Evolutionary conservation across 2,113 vertebrate species (phyloP).

Genomic region (Galemys pyrenaicus): DNA sequence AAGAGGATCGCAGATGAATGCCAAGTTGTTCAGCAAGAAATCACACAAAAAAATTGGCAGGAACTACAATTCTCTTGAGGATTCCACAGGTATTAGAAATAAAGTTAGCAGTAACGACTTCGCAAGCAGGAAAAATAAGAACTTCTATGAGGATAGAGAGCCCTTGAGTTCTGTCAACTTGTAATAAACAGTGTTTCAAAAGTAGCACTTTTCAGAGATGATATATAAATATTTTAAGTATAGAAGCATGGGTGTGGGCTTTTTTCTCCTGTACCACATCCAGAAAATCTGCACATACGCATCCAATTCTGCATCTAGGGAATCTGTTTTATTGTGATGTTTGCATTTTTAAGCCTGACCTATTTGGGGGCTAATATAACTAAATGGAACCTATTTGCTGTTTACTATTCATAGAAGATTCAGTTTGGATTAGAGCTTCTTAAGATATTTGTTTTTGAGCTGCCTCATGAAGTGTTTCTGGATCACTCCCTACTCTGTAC

Average conservation of each 20-base stretch:
- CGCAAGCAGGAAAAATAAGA: constrained; percentile 53
- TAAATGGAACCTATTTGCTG: constrained; percentile 87
- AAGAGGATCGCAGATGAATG: constrained; percentile 61
- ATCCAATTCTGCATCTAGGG: constrained; percentile 84
- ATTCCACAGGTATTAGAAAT: background rate
- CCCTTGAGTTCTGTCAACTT: constrained; percentile 75
- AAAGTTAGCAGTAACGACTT: constrained; percentile 40
- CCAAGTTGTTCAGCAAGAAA: constrained; percentile 70
- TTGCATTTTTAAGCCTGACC: constrained; percentile 86
- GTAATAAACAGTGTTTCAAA: constrained; percentile 85
- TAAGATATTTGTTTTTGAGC: constrained; percentile 69
- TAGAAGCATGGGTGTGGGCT: constrained; percentile 81
- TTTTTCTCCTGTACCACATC: constrained; percentile 78
- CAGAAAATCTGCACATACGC: constrained; percentile 86
- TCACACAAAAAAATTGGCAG: background rate
- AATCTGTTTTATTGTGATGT: constrained; percentile 84
- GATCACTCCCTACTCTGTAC: constrained; percentile 65
- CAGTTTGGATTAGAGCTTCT: constrained; percentile 85
- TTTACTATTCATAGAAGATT: constrained; percentile 88
- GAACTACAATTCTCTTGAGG: constrained; percentile 27
- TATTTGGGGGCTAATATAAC: constrained; percentile 86
- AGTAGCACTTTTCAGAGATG: constrained; percentile 82
- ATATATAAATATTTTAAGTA: constrained; percentile 87
- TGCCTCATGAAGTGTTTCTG: constrained; percentile 69
- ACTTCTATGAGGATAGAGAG: constrained; percentile 63